phyloP scores from a whole-genome alignment of 2,888 invertebrate genomes.

The Tachina fera region DNA sequence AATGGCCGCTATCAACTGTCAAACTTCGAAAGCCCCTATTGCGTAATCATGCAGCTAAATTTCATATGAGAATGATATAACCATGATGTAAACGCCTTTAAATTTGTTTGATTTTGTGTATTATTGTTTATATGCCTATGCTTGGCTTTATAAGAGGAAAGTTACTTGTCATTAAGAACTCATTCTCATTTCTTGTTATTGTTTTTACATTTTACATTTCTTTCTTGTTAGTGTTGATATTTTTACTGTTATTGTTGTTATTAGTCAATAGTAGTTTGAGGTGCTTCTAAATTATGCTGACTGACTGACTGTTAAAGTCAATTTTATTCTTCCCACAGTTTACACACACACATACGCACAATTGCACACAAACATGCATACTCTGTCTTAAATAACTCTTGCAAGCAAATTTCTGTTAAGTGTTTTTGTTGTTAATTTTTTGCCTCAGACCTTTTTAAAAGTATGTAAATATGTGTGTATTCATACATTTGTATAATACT shows the following conservation, averaged over 20 bases:
- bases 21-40: no score
- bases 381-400: background rate
- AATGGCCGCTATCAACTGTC: no score
- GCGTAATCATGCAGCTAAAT: no score
- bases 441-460: background rate
- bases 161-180: constrained; percentile 55
- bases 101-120: background rate
- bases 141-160: constrained; percentile 36
- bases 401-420: background rate
- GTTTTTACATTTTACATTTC: constrained; percentile 21
- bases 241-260: constrained; percentile 36
- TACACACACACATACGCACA: constrained; percentile 1
- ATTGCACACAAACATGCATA: background rate
- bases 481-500: no score
- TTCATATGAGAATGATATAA: background rate
- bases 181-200: constrained; percentile 40
- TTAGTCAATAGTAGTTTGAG: constrained; percentile 51
- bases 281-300: constrained; percentile 62
- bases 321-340: constrained; percentile 47
- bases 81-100: background rate
- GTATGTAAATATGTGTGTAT: background rate
- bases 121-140: background rate
- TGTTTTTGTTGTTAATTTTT: background rate
- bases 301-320: constrained; percentile 64
- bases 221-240: constrained; percentile 34